Base-by-base conservation (phyloP, 2,113 vertebrate genomes). In the Orthonyx spaldingii region DNA sequence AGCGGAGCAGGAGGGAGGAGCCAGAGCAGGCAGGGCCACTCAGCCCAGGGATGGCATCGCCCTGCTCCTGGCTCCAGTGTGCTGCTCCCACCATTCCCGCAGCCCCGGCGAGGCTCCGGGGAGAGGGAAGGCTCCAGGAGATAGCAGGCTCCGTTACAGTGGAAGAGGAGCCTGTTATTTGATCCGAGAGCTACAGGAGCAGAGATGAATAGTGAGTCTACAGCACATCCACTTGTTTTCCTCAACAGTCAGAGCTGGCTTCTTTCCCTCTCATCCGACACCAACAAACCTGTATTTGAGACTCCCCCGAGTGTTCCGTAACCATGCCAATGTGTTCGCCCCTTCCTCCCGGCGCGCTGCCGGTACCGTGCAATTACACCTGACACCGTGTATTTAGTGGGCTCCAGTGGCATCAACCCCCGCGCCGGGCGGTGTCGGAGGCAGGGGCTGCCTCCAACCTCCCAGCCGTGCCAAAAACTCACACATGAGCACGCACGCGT, bases 351-450 rank as follows among this genome's bases (percentile, higher is more conserved):
- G 96, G 97, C 97, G 92, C 49, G 5, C 96, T 42, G 96, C 82
- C 18, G 94, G 94, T 82, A 97, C 96, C 95, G 92, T 98, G 96
- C 94, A 97, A 98, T 98, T 98, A 98, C 97, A 97, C 97, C 97
- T 97, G 97, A 97, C 97, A 96, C 97, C 94, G 22, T 97, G 84
- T 97, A 97, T 95, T 98, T 98, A 96, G 96, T 78, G 96, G 76
- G 82, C 94, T 97, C 88, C 97, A 82, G 94, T 93, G 96, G 35
- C 96, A 95, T 42, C 84, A 76, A 94, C 94, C 93, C 91, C 80
- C 3, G 76, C 2, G 23, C 90, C 87, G 35, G 50, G 32, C 37
- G 10, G n/a, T 18, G 19, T 14, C 66, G 39, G 35, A 90, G 88
- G 94, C 89, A 13, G 19, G 15, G 87, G 33, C 86, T 84, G 13